phyloP scores from a whole-genome alignment of 2,797 vertebrate species.

The Chrysocyon brachyurus region DNA sequence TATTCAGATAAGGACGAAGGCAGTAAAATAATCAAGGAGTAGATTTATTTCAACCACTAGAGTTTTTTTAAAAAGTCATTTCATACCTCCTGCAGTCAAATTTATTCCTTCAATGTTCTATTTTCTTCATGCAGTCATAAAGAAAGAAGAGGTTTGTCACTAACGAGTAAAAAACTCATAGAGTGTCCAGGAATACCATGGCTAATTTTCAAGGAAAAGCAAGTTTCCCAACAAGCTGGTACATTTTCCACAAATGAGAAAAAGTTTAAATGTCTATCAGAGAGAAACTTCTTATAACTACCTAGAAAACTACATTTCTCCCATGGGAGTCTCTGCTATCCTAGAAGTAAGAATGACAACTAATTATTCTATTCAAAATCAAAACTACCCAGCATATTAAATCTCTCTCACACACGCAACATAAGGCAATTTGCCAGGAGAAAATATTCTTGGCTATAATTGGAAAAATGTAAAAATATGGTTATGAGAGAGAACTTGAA shows the following conservation, averaged over 20 bases:
- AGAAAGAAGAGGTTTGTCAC: not conserved
- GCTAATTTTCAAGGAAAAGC: slow-evolving; percentile 55
- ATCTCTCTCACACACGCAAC: not conserved
- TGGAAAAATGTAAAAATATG: slow-evolving; percentile 49
- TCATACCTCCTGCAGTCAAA: not conserved
- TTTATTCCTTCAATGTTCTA: not conserved
- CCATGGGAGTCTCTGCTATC: not conserved
- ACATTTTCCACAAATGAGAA: slow-evolving; percentile 23
- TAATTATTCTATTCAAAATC: slow-evolving; percentile 48
- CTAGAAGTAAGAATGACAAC: slow-evolving; percentile 17
- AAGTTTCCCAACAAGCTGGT: slow-evolving; percentile 50
- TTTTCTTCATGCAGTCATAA: slow-evolving; percentile 19
- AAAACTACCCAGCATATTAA: slow-evolving; percentile 30
- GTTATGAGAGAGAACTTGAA: slow-evolving; percentile 41
- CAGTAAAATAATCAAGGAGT: slow-evolving; percentile 18
- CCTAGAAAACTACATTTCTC: not conserved
- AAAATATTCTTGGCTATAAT: slow-evolving; percentile 33
- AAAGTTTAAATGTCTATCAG: not conserved
- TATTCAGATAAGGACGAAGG: not conserved
- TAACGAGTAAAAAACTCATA: slow-evolving; percentile 28
- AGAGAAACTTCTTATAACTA: slow-evolving; percentile 27
- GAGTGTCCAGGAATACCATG: not conserved
- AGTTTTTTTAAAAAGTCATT: not conserved
- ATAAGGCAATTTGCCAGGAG: slow-evolving; percentile 19
- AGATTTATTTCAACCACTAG: not conserved